Percentiles rank a stretch among this genome's conserved stretches.
Evolutionary conservation across 2,113 vertebrate species (phyloP).

Genomic region (Rhombomys opimus): DNA sequence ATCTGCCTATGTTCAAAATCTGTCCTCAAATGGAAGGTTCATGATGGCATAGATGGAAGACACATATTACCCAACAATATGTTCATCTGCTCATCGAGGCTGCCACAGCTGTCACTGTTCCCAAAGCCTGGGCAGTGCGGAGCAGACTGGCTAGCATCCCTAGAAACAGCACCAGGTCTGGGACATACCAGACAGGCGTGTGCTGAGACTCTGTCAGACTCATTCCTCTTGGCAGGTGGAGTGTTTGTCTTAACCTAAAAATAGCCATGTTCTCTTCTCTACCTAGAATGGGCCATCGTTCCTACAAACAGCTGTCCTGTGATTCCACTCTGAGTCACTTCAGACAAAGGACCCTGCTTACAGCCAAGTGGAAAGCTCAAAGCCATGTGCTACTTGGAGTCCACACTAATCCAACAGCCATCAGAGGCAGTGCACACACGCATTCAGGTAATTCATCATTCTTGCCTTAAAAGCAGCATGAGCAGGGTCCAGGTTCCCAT

Average conservation of each 20-base stretch:
- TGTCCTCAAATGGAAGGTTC: neutral
- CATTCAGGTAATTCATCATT: neutral
- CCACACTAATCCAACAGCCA: too few species aligned
- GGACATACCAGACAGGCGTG: neutral
- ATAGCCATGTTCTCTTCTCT: neutral
- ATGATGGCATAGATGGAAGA: neutral
- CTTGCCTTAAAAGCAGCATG: neutral
- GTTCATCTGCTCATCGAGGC: too few species aligned
- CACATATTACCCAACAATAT: neutral
- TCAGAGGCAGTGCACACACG: fast-evolving
- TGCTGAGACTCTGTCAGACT: too few species aligned
- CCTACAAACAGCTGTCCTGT: neutral
- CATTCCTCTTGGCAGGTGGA: neutral
- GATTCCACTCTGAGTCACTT: neutral
- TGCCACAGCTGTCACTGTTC: too few species aligned
- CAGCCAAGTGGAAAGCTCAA: neutral
- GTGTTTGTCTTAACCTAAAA: neutral
- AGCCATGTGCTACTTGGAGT: neutral
- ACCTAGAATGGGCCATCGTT: neutral
- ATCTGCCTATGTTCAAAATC: neutral
- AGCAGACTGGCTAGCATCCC: too few species aligned
- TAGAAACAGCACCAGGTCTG: neutral
- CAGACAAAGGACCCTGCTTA: neutral
- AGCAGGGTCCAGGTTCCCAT: neutral
- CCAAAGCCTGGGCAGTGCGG: neutral